phyloP scores from a whole-genome alignment of 1,140 invertebrate species.

The Drosophila watanabei region DNA sequence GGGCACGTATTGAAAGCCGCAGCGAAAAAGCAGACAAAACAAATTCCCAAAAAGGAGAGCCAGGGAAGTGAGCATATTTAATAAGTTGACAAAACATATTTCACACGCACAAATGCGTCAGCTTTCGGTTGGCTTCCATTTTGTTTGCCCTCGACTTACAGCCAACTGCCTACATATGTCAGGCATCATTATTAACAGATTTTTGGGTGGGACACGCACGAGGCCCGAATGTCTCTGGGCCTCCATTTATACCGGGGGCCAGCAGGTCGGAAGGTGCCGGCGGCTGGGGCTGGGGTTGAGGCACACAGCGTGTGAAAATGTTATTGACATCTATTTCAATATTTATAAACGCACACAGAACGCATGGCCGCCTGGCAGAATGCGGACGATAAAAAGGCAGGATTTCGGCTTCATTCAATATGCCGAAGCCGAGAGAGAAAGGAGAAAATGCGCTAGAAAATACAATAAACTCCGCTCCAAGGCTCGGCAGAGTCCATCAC shows the following conservation, averaged over 20 bases:
- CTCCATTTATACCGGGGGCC: conserved; percentile 29
- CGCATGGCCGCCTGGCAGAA: conserved; percentile 7
- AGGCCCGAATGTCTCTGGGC: conserved; percentile 27
- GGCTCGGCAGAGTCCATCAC: conserved; percentile 29
- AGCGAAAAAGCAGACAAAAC: conserved; percentile 23
- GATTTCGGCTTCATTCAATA: conserved; percentile 45
- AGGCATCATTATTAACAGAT: conserved; percentile 82
- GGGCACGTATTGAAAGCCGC: conserved; percentile 56
- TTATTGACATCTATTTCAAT: conserved; percentile 81
- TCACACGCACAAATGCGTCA: conserved; percentile 78
- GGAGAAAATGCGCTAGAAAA: conserved; percentile 1
- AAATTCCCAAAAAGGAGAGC: conserved; percentile 38
- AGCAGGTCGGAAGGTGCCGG: not conserved
- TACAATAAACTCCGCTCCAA: conserved; percentile 5
- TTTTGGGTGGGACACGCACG: conserved; percentile 74
- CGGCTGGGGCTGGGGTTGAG: not conserved
- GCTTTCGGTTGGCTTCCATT: conserved; percentile 56
- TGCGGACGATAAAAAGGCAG: conserved; percentile 4
- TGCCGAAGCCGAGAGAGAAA: conserved; percentile 4
- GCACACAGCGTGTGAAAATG: conserved; percentile 71
- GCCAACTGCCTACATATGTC: conserved; percentile 68
- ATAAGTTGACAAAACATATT: conserved; percentile 83
- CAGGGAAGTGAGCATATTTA: conserved; percentile 74
- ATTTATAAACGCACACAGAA: conserved; percentile 66
- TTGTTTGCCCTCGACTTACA: conserved; percentile 50